These are phyloP conservation scores for Parnassius glacialis DNA, from an alignment of 2,888 invertebrate species.

Conservation along the genomic window DNA sequence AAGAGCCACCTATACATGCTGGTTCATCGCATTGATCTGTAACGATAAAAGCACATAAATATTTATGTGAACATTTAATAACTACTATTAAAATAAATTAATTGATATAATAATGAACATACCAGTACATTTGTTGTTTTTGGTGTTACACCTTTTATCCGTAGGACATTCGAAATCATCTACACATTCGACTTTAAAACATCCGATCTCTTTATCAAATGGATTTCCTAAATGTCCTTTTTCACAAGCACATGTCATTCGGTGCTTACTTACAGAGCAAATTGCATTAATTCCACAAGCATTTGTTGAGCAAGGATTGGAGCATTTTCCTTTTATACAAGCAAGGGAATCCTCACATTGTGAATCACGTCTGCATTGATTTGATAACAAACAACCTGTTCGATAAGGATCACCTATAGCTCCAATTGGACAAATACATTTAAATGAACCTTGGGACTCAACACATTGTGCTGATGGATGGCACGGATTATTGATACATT, in stretches of 20 bases:
- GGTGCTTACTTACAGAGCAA: slow-evolving; percentile 87
- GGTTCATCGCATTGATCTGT: slow-evolving; percentile 89
- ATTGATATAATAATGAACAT: slow-evolving; percentile 45
- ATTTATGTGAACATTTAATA: not conserved
- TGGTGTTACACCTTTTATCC: slow-evolving; percentile 88
- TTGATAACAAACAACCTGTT: slow-evolving; percentile 87
- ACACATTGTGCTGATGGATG: slow-evolving; percentile 90
- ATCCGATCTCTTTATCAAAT: slow-evolving; percentile 87
- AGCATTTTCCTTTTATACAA: slow-evolving; percentile 88
- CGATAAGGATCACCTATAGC: slow-evolving; percentile 87
- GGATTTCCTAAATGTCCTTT: slow-evolving; percentile 92
- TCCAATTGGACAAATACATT: slow-evolving; percentile 89
- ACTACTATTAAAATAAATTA: too few species aligned
- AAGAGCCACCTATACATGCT: slow-evolving; percentile 90
- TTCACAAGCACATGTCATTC: slow-evolving; percentile 87
- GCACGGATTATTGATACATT: slow-evolving; percentile 89
- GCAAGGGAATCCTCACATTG: slow-evolving; percentile 89
- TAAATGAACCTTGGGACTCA: slow-evolving; percentile 90
- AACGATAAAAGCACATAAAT: slow-evolving; percentile 31
- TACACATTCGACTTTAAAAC: slow-evolving; percentile 94
- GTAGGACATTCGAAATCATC: slow-evolving; percentile 87
- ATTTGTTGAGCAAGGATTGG: slow-evolving; percentile 88
- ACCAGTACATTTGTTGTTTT: slow-evolving; percentile 90
- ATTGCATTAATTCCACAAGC: slow-evolving; percentile 89
- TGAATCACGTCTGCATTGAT: slow-evolving; percentile 86